phyloP scores from a whole-genome alignment of 2,888 invertebrate genomes.

The Clanis bilineata region DNA sequence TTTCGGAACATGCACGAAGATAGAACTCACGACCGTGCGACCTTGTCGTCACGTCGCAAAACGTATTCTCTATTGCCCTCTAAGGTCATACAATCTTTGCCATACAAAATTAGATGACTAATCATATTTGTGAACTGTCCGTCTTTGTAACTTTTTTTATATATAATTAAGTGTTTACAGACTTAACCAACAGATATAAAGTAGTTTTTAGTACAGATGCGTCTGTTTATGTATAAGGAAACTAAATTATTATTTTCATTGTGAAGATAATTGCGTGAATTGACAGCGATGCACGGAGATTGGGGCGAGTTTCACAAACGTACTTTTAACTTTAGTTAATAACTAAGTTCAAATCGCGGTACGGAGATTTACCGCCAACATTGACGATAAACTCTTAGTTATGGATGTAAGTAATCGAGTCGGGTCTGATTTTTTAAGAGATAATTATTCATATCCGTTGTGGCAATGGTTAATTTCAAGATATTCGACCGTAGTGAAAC shows the following conservation, averaged over 20 bases:
- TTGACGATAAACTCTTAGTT: too few species aligned
- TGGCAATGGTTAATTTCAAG: too few species aligned
- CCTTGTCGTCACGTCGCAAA: constrained; percentile 11
- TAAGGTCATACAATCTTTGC: constrained; percentile 26
- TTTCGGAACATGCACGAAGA: background rate
- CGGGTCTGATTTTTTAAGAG: too few species aligned
- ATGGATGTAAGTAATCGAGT: too few species aligned
- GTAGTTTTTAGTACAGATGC: constrained; percentile 12
- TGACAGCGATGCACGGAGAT: background rate
- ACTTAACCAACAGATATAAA: constrained; percentile 19
- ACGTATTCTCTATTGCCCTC: constrained; percentile 3
- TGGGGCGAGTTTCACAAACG: background rate
- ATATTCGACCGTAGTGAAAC: too few species aligned
- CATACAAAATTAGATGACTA: constrained; percentile 23
- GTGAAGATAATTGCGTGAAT: background rate
- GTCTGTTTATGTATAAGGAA: constrained; percentile 1
- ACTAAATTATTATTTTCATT: background rate
- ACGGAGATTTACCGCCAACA: too few species aligned
- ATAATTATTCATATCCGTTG: too few species aligned
- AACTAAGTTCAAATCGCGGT: too few species aligned
- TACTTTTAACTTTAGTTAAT: background rate
- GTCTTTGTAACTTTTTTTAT: constrained; percentile 33
- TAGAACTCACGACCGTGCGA: background rate
- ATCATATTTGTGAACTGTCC: constrained; percentile 37
- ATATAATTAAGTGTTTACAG: constrained; percentile 15